Evolutionary conservation across 2,888 invertebrate species (phyloP).

Genomic region (Himalopsyche japonica): DNA sequence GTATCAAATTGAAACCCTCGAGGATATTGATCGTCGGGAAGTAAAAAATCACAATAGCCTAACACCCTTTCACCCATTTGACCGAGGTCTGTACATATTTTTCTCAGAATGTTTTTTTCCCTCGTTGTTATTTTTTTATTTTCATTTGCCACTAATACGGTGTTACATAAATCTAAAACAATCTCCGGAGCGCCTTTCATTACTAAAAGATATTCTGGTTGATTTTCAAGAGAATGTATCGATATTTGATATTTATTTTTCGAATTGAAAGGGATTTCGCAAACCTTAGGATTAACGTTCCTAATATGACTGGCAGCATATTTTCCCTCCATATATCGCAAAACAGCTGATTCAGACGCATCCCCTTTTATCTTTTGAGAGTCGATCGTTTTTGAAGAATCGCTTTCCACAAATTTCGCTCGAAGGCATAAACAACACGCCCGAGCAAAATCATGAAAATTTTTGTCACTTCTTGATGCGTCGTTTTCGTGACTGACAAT

Average conservation of each 20-base stretch:
- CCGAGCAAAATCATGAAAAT: constrained; percentile 47
- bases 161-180: constrained; percentile 66
- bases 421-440: constrained; percentile 72
- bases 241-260: constrained; percentile 73
- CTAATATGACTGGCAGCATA: constrained; percentile 61
- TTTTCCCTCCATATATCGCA: constrained; percentile 67
- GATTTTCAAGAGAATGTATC: constrained; percentile 63
- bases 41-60: constrained; percentile 74
- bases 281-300: constrained; percentile 59
- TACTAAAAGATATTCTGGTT: constrained; percentile 62
- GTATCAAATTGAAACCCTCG: constrained; percentile 61
- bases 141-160: constrained; percentile 60
- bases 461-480: constrained; percentile 54
- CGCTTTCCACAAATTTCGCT: constrained; percentile 67
- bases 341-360: constrained; percentile 71
- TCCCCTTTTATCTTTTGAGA: constrained; percentile 67
- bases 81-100: constrained; percentile 76
- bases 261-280: constrained; percentile 72
- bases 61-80: constrained; percentile 85
- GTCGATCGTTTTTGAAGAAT: constrained; percentile 52
- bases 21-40: constrained; percentile 61
- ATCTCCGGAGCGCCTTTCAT: constrained; percentile 81
- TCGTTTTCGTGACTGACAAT: constrained; percentile 66
- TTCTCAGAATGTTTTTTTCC: constrained; percentile 61
- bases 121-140: constrained; percentile 54